Percentiles rank a stretch among this genome's conserved stretches.
phyloP scores from a whole-genome alignment of 35 echinoderm and acorn worm genomes.

The Eucidaris tribuloides region DNA sequence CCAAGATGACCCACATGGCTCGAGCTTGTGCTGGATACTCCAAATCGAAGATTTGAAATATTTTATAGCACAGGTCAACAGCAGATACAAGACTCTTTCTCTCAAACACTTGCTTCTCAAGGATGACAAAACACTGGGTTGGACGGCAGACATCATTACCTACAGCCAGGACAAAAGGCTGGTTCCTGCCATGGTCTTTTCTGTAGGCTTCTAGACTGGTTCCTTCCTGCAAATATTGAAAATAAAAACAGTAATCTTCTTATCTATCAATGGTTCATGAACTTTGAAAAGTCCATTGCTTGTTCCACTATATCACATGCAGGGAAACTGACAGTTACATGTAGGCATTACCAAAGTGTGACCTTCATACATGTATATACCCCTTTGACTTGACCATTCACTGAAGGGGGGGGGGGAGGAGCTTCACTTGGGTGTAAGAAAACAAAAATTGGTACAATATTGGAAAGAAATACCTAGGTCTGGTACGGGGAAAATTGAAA shows the following conservation, averaged over 20 bases:
- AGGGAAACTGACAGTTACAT: too few species aligned
- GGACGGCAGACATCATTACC: slow-evolving; percentile 11
- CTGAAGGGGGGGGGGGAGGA: too few species aligned
- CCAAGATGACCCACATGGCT: neutral
- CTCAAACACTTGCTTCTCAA: slow-evolving; percentile 15
- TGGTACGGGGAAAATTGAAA: too few species aligned
- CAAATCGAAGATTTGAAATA: slow-evolving; percentile 20
- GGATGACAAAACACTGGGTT: slow-evolving; percentile 1
- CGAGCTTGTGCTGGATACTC: slow-evolving; percentile 14
- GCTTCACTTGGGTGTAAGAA: too few species aligned
- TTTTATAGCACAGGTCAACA: slow-evolving; percentile 3
- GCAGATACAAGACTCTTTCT: neutral
- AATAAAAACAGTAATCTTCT: neutral
- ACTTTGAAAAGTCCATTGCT: neutral
- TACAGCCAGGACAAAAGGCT: slow-evolving; percentile 17
- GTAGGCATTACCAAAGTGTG: too few species aligned
- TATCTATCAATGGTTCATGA: neutral
- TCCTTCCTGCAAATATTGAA: slow-evolving; percentile 13
- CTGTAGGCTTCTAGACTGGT: neutral
- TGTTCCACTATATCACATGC: neutral
- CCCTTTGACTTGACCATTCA: too few species aligned
- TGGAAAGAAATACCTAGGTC: neutral
- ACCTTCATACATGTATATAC: too few species aligned
- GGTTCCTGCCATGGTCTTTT: slow-evolving; percentile 11
- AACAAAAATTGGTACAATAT: too few species aligned